These are phyloP conservation scores for Smittia aterrima DNA, from an alignment of 2,888 invertebrate species.

Conservation along the genomic window DNA sequence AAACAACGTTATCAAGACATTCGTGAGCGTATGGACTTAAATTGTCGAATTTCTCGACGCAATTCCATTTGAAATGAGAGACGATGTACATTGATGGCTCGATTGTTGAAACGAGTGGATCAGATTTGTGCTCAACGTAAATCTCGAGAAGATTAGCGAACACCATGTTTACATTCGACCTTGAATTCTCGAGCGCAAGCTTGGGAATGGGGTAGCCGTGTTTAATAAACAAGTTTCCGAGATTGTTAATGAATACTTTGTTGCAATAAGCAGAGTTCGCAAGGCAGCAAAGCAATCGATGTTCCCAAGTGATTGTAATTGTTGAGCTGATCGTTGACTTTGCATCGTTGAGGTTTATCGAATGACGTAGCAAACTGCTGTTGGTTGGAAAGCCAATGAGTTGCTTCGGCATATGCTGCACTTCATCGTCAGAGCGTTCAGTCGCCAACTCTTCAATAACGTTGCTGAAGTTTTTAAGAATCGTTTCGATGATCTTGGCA, in stretches of 20 bases:
- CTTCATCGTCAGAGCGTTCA: slow-evolving; percentile 63
- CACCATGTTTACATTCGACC: slow-evolving; percentile 58
- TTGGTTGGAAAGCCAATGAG: slow-evolving; percentile 61
- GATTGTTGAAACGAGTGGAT: slow-evolving; percentile 92
- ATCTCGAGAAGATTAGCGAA: slow-evolving; percentile 65
- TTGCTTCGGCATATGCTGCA: slow-evolving; percentile 58
- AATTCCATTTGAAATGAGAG: slow-evolving; percentile 82
- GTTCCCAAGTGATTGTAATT: slow-evolving; percentile 62
- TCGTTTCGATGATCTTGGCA: slow-evolving; percentile 58
- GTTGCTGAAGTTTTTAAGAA: slow-evolving; percentile 62
- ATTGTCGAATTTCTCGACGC: slow-evolving; percentile 71
- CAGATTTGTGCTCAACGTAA: slow-evolving; percentile 86
- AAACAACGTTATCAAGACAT: slow-evolving; percentile 75
- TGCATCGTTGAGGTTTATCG: slow-evolving; percentile 43
- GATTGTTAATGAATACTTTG: slow-evolving; percentile 68
- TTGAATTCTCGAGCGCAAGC: slow-evolving; percentile 66
- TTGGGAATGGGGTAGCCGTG: slow-evolving; percentile 74
- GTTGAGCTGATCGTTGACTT: slow-evolving; percentile 26
- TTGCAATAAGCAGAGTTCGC: slow-evolving; percentile 87
- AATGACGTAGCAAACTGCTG: slow-evolving; percentile 44
- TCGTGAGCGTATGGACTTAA: slow-evolving; percentile 86
- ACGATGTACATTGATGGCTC: slow-evolving; percentile 90
- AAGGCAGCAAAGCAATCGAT: slow-evolving; percentile 76
- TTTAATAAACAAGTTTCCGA: slow-evolving; percentile 65
- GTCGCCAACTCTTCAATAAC: slow-evolving; percentile 73